Conservation (phyloP, 2,797 vertebrate species). For the Lepidocolaptes lacrymiger region DNA sequence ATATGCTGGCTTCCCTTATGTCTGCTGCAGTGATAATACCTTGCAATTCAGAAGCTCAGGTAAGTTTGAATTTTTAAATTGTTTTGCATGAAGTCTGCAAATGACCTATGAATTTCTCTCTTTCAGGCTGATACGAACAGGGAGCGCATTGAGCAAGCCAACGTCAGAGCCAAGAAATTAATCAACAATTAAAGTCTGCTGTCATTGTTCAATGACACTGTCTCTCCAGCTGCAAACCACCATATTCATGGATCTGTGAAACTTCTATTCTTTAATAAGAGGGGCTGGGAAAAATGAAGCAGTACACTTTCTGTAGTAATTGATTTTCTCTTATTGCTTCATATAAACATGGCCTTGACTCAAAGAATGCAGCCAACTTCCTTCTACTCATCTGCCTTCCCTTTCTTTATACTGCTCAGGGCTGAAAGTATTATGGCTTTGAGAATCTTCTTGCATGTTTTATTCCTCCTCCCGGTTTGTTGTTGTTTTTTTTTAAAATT, state of each 20-base stretch:
- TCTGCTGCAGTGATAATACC: neutral
- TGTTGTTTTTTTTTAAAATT: neutral
- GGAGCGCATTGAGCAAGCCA: constrained; percentile 89
- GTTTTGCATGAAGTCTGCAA: neutral
- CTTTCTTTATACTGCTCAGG: constrained; percentile 56
- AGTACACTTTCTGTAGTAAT: constrained; percentile 20
- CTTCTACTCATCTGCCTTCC: constrained; percentile 18
- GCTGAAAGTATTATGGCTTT: constrained; percentile 42
- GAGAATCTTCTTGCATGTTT: constrained; percentile 27
- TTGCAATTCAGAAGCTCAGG: neutral
- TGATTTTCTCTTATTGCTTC: constrained; percentile 32
- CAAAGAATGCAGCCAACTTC: constrained; percentile 39
- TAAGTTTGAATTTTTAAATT: neutral
- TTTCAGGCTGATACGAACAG: constrained; percentile 92
- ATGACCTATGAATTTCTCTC: constrained; percentile 33
- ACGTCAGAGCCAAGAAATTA: constrained; percentile 93
- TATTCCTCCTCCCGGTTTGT: neutral
- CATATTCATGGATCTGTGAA: constrained; percentile 36
- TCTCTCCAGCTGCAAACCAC: constrained; percentile 53
- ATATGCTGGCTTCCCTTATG: neutral
- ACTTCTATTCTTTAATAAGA: constrained; percentile 49
- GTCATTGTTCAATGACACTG: constrained; percentile 1
- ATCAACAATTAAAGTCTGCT: constrained; percentile 82
- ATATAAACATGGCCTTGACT: constrained; percentile 18
- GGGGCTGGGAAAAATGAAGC: constrained; percentile 43